Evolutionary conservation across 2,113 vertebrate species (phyloP), one percentile per base, ranked within the genome.

Genomic region (Rhodinocichla rosea): DNA sequence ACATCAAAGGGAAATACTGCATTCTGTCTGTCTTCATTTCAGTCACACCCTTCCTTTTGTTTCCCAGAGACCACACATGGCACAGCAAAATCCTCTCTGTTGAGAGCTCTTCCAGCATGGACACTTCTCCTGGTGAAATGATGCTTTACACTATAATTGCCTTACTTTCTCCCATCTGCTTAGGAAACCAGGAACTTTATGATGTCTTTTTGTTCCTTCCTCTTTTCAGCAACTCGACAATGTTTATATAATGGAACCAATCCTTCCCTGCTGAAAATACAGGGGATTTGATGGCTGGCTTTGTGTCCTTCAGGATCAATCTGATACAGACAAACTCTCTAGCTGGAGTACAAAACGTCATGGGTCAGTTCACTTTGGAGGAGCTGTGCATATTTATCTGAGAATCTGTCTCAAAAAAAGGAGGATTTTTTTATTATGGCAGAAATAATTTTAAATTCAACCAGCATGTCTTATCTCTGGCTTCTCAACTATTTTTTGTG

Each of bases 1-100:
- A 94, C 94, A 94, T 95, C 94, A 94, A 91, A 97, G 84, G 90
- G 88, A 92, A 94, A 97, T 93, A 97, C 90, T 97, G 83, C 92
- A 84, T 92, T 94, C 94, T 96, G 96, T 87, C 91, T 70, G 69
- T 90, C 94, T 97, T 94, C 91, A 77, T 94, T 95, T 95, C 94
- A 86, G 86, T 86, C 92, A 90, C 84, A 82, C 88, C 91, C 94
- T 84, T 91, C 83, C 96, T 95, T 96, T 96, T 95, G 94, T 94
- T 94, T 97, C 77, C 83, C 16, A 15, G 86, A 76, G 88, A 92
- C 74, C 79, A 76, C 86, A 76, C 87, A 86, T 59, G 84, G 92
- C 64, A 92, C 56, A 94, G 74, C 32, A 39, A 89, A 91, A 73
- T 55, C 89, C 81, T 55, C 70, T 86, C 83, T 90, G 83, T 32